Conservation (phyloP, 2,888 invertebrate genomes). For the Luffia ferchaultella region DNA sequence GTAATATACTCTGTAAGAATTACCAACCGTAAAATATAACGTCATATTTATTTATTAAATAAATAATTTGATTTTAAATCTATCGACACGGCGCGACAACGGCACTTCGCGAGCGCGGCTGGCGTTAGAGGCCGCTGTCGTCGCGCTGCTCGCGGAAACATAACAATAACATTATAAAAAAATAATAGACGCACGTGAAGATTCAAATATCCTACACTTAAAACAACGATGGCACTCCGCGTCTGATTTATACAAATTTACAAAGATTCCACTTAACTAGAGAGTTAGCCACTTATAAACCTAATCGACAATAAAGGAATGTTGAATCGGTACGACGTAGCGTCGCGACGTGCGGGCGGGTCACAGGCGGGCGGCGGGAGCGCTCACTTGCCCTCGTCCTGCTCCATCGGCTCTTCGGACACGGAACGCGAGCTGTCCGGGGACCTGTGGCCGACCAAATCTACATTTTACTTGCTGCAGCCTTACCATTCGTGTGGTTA, state of each 20-base stretch:
- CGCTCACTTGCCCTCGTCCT: slow-evolving; percentile 79
- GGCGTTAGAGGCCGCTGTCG: too few species aligned
- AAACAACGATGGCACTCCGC: background rate
- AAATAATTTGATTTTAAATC: background rate
- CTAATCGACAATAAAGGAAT: background rate
- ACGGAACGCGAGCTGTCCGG: slow-evolving; percentile 73
- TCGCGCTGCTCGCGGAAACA: background rate
- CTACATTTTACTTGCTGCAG: background rate
- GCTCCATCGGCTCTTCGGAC: slow-evolving; percentile 85
- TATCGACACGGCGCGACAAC: background rate
- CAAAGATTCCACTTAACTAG: background rate
- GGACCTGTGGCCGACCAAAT: slow-evolving; percentile 47
- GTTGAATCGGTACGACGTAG: background rate
- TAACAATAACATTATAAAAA: background rate
- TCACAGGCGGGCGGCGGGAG: slow-evolving; percentile 4
- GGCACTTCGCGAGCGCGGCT: background rate
- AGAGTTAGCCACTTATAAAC: background rate
- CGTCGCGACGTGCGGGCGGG: slow-evolving; percentile 2
- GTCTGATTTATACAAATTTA: background rate
- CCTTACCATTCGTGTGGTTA: too few species aligned
- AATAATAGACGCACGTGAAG: background rate
- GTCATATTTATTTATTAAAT: background rate
- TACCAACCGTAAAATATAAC: background rate
- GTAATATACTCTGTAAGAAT: background rate
- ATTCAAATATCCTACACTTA: background rate